Conservation (phyloP, 1,140 invertebrate species). For the Bemisia tabaci region DNA sequence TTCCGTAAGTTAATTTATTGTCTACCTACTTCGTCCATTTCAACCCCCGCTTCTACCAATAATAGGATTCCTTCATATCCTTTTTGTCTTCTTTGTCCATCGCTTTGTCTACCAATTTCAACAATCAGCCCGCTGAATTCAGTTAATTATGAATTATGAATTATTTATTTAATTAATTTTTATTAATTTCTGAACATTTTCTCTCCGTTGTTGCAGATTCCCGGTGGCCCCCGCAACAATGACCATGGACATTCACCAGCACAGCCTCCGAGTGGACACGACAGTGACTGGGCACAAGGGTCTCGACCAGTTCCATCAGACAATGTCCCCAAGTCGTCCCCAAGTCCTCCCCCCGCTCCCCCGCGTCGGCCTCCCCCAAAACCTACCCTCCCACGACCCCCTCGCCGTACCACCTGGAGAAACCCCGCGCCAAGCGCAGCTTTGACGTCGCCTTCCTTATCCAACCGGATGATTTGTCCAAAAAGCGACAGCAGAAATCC, state of each 20-base stretch:
- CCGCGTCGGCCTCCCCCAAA: constrained; percentile 3
- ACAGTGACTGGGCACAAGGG: not conserved
- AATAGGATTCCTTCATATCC: too few species aligned
- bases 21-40: too few species aligned
- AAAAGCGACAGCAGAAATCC: constrained; percentile 27
- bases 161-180: too few species aligned
- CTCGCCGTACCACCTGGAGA: constrained; percentile 3
- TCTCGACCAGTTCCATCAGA: not conserved
- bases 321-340: not conserved
- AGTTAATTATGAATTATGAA: too few species aligned
- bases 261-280: constrained; percentile 13
- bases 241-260: constrained; percentile 24
- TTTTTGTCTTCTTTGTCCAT: too few species aligned
- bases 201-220: too few species aligned
- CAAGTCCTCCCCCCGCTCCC: not conserved
- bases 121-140: too few species aligned
- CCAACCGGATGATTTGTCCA: constrained; percentile 64
- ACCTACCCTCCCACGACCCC: constrained; percentile 1
- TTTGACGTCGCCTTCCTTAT: constrained; percentile 80
- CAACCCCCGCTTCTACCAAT: too few species aligned
- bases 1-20: too few species aligned
- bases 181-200: too few species aligned
- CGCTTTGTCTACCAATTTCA: too few species aligned
- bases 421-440: constrained; percentile 43
- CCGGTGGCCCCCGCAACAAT: too few species aligned